Conservation (phyloP, 2,113 vertebrate genomes). For the Phylloscopus trochilus region DNA sequence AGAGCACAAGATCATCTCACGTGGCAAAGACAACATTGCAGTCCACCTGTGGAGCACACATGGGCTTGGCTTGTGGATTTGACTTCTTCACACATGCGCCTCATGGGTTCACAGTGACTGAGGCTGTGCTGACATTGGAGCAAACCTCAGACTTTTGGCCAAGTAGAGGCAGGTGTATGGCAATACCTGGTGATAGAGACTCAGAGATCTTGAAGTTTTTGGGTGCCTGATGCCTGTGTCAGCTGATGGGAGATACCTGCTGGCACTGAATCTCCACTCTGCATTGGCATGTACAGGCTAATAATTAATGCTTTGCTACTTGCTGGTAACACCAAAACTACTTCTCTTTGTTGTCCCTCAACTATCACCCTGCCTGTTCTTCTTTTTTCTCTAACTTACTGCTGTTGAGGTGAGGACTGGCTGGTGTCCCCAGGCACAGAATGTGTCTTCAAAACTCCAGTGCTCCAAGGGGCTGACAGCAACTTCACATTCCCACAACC, state of each 20-base stretch:
- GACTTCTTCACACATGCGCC: neutral
- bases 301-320: neutral
- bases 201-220: neutral
- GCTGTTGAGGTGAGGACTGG: neutral
- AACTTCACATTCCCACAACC: neutral
- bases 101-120: accelerated
- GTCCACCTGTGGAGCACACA: accelerated
- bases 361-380: neutral
- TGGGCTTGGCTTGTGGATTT: neutral
- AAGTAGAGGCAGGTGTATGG: neutral
- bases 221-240: neutral
- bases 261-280: neutral
- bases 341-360: neutral
- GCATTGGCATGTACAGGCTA: neutral
- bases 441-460: neutral
- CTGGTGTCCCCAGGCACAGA: neutral
- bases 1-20: neutral
- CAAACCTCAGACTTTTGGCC: neutral
- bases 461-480: neutral
- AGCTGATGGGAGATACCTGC: neutral
- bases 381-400: neutral
- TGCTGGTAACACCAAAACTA: neutral
- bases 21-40: accelerated
- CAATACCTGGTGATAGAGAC: neutral
- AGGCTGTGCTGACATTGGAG: accelerated